A percentile compares a stretch with the other conserved stretches of the same genome.
These are phyloP conservation scores for Passer domesticus DNA, from an alignment of 2,113 vertebrate species.

Conservation along the genomic window DNA sequence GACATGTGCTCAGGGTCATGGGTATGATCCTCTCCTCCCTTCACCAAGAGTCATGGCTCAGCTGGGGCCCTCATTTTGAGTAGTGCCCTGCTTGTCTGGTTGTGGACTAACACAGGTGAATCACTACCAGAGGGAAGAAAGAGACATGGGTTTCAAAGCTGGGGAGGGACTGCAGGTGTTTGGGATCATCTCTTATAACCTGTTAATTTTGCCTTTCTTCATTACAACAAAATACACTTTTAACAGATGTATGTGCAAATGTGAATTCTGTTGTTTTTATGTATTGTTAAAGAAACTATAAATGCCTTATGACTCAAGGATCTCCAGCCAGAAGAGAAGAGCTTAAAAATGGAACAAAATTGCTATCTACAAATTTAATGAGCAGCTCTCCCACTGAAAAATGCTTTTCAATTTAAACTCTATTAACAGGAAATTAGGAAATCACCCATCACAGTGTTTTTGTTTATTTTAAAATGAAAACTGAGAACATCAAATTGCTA, in stretches of 20 bases:
- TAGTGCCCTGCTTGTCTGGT: background rate
- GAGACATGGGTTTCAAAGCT: accelerated
- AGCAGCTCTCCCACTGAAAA: slow-evolving; percentile 33
- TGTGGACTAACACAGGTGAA: accelerated
- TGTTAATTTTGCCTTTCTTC: background rate
- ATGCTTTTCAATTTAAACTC: slow-evolving; percentile 57
- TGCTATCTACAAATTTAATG: slow-evolving; percentile 48
- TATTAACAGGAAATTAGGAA: slow-evolving; percentile 62
- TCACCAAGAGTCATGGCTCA: background rate
- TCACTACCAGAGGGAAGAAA: background rate
- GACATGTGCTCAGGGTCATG: background rate
- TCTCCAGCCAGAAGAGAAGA: slow-evolving; percentile 18
- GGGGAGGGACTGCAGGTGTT: background rate
- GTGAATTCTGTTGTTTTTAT: background rate
- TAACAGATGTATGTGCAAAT: background rate
- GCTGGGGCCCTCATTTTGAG: background rate
- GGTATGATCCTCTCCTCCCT: background rate
- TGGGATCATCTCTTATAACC: background rate
- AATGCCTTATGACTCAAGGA: slow-evolving; percentile 17
- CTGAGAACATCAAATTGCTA: slow-evolving; percentile 41
- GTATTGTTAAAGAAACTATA: slow-evolving; percentile 14
- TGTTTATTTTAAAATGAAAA: slow-evolving; percentile 56
- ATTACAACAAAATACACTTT: background rate
- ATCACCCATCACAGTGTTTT: slow-evolving; percentile 20
- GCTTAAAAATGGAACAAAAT: slow-evolving; percentile 36